Base-by-base conservation (phyloP, 2,888 invertebrate genomes). In the Heliothis peltigera region DNA sequence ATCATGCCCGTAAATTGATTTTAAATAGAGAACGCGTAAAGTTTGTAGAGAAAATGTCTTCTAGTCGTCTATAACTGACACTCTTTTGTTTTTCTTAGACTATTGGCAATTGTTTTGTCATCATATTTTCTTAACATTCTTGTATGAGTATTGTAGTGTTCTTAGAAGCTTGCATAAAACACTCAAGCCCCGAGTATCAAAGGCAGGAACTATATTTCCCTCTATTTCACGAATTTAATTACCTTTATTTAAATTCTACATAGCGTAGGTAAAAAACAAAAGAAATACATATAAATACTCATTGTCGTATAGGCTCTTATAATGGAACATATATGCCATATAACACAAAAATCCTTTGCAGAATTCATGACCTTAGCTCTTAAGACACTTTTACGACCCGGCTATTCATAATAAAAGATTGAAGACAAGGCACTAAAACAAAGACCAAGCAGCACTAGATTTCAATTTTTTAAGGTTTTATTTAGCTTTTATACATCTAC, bases 351-450 rank as follows among this genome's bases (percentile, higher is more conserved):
- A 65, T 64, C 63, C 54, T 32, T 51, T 54, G 62, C 44, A 77
- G 52, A 60, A 74, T 78, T 77, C 67, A 78, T 70, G 68, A 64
- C 62, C 53, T 73, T 25, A 66, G 69, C 70, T 74, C 62, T 71
- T 63, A 66, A 76, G 65, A 72, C 69, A 76, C 43, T 73, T 77
- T 80, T 79, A 80, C 59, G 78, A 70, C 61, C 51, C 51, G 51
- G 66, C 74, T 77, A 77, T 69, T 70, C 77, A 70, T 70, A 70
- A 69, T 74, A 79, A 77, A 80, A 80, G 68, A 80, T 79, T 74
- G 77, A 68, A 70, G 65, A 49, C 48, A 57, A 46, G 22, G 22
- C 59, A 53, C 66, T 76, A 73, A 79, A 72, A 69, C 77, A 63
- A 62, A 60, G 59, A 72, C 53, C 52, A 32, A 51, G 22, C 39